phyloP scores from a whole-genome alignment of 2,888 invertebrate genomes.

The Chalcis sispes region DNA sequence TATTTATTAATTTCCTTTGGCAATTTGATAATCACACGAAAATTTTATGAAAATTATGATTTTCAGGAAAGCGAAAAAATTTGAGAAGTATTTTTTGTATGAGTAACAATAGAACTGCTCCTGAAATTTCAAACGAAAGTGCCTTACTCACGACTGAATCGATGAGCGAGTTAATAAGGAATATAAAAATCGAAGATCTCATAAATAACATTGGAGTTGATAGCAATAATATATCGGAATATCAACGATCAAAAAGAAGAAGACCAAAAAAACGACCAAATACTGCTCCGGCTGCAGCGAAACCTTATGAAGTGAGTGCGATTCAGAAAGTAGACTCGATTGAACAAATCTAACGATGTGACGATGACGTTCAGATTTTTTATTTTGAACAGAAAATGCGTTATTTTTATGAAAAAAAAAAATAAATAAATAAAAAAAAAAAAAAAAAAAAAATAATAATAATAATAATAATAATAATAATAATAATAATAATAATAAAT shows the following conservation, averaged over 20 bases:
- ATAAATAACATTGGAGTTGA: conserved; percentile 34
- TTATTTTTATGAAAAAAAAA: conserved; percentile 13
- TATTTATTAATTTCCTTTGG: background rate
- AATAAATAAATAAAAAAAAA: too few species aligned
- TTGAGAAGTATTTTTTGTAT: conserved; percentile 28
- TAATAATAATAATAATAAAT: too few species aligned
- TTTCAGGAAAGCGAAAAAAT: conserved; percentile 38
- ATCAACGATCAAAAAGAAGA: conserved; percentile 15
- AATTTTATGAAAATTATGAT: background rate
- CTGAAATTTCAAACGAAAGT: background rate
- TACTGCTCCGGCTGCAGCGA: conserved; percentile 40
- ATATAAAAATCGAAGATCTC: conserved; percentile 52
- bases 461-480: too few species aligned
- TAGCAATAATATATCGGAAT: conserved; percentile 3
- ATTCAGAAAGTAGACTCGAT: background rate
- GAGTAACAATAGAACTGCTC: conserved; percentile 46
- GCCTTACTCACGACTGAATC: background rate
- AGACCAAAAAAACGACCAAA: conserved; percentile 35
- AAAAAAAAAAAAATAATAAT: too few species aligned
- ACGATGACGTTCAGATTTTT: too few species aligned
- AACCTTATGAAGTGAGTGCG: conserved; percentile 7
- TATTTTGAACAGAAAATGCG: background rate
- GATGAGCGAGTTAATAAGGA: conserved; percentile 46
- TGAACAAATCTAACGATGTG: background rate
- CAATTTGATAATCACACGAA: background rate